Percentiles rank a stretch among this genome's conserved stretches.
Conservation (phyloP, 2,888 invertebrate genomes). For the Ptycholaimellus sp. region DNA sequence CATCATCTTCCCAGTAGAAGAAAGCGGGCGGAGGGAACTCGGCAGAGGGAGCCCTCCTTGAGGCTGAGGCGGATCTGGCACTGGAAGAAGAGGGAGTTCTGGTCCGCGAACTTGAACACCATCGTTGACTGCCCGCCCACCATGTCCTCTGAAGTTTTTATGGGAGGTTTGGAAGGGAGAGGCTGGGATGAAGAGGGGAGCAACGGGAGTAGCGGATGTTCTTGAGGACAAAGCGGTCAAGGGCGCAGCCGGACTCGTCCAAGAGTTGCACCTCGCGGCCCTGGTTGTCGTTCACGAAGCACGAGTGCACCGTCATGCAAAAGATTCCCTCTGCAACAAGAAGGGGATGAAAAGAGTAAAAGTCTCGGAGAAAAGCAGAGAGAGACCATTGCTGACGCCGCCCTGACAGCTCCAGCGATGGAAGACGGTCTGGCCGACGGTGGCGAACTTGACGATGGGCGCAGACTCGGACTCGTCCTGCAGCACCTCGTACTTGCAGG, state of each 20-base stretch:
- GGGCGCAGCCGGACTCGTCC: slow-evolving; percentile 21
- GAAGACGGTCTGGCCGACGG: slow-evolving; percentile 16
- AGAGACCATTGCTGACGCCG: no score
- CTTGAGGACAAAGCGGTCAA: slow-evolving; percentile 10
- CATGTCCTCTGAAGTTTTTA: not conserved
- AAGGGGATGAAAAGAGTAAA: no score
- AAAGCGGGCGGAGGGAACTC: not conserved
- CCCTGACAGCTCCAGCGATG: slow-evolving; percentile 19
- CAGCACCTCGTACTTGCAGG: slow-evolving; percentile 14
- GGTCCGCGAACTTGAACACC: slow-evolving; percentile 23
- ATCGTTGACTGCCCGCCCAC: slow-evolving; percentile 4
- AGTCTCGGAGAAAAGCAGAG: no score
- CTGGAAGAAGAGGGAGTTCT: slow-evolving; percentile 19
- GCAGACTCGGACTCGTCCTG: slow-evolving; percentile 11
- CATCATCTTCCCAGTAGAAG: not conserved
- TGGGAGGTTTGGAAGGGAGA: not conserved
- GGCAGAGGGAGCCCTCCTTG: slow-evolving; percentile 11
- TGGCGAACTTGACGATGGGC: slow-evolving; percentile 16
- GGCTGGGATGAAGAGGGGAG: not conserved
- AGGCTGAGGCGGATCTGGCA: slow-evolving; percentile 17
- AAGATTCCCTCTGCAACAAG: slow-evolving; percentile 14
- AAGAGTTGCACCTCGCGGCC: slow-evolving; percentile 17
- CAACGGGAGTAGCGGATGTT: not conserved
- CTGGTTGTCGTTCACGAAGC: slow-evolving; percentile 16
- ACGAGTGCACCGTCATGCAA: slow-evolving; percentile 19